These are phyloP conservation scores for Hemicordylus capensis DNA, from an alignment of 2,113 vertebrate genomes.

Conservation along the genomic window DNA sequence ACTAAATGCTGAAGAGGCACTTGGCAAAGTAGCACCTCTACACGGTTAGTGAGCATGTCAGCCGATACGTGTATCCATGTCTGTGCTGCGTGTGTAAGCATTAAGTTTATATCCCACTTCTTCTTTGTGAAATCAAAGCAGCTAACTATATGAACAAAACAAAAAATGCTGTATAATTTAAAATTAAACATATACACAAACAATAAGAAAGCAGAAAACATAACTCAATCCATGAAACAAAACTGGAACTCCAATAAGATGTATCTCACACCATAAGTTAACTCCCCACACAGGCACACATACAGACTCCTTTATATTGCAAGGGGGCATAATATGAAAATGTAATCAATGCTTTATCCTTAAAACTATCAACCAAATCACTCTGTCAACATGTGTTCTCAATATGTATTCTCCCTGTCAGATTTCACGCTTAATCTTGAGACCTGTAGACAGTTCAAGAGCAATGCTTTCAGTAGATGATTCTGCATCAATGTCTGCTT, in stretches of 20 bases:
- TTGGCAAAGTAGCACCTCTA: too few relatives aligned
- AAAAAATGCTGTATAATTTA: too few relatives aligned
- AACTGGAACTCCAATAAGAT: neutral
- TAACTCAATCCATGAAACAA: too few relatives aligned
- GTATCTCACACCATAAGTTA: neutral
- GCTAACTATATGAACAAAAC: too few relatives aligned
- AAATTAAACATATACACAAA: too few relatives aligned
- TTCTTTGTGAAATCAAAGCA: too few relatives aligned
- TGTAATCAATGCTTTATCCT: slow-evolving; percentile 66
- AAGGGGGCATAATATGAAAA: slow-evolving; percentile 48
- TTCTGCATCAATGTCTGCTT: slow-evolving; percentile 69
- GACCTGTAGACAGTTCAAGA: slow-evolving; percentile 66
- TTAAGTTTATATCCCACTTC: too few relatives aligned
- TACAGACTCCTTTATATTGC: neutral
- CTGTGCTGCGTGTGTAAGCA: neutral
- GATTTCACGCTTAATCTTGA: slow-evolving; percentile 68
- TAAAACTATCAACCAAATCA: slow-evolving; percentile 70
- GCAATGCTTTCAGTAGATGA: slow-evolving; percentile 41
- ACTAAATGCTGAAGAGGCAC: too few relatives aligned
- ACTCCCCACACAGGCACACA: neutral
- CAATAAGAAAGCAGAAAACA: too few relatives aligned
- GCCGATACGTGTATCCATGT: neutral
- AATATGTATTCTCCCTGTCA: slow-evolving; percentile 70
- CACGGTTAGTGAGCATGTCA: too few relatives aligned
- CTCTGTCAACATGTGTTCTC: slow-evolving; percentile 72